Conservation (phyloP, 2,888 invertebrate genomes). For the Shargacucullia verbasci region DNA sequence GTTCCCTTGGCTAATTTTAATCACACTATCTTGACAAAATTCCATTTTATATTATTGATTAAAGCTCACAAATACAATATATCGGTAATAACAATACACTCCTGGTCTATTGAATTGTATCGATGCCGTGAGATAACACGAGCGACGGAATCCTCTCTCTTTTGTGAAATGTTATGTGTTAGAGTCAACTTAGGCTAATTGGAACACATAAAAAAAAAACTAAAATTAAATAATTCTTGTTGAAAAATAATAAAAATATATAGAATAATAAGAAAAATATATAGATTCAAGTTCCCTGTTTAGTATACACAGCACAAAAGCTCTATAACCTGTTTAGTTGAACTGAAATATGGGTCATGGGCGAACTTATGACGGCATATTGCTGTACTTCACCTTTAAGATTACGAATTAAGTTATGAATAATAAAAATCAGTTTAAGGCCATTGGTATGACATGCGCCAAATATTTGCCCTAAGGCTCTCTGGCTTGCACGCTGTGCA, state of each 20-base stretch:
- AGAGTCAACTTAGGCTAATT: conserved; percentile 50
- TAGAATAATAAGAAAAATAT: too few relatives aligned
- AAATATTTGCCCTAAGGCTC: conserved; percentile 43
- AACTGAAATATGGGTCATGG: conserved; percentile 31
- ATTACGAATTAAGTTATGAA: neutral
- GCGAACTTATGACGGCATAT: neutral
- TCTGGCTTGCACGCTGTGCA: conserved; percentile 30
- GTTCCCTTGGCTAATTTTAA: too few relatives aligned
- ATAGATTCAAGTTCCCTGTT: too few relatives aligned
- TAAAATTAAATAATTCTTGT: too few relatives aligned
- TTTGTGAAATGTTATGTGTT: conserved; percentile 69
- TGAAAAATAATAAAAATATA: too few relatives aligned
- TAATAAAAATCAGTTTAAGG: conserved; percentile 17
- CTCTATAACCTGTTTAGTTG: too few relatives aligned
- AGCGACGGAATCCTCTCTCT: conserved; percentile 74
- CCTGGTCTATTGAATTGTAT: conserved; percentile 69
- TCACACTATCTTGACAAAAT: neutral
- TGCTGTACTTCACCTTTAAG: neutral
- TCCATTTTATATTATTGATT: conserved; percentile 34
- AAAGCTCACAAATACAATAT: conserved; percentile 44
- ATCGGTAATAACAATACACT: conserved; percentile 62
- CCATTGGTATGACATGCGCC: conserved; percentile 11
- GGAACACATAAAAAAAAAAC: neutral
- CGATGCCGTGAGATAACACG: conserved; percentile 71
- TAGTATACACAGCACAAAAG: too few relatives aligned